Conservation (phyloP, 1,140 invertebrate species). For the Meloidogyne floridensis region DNA sequence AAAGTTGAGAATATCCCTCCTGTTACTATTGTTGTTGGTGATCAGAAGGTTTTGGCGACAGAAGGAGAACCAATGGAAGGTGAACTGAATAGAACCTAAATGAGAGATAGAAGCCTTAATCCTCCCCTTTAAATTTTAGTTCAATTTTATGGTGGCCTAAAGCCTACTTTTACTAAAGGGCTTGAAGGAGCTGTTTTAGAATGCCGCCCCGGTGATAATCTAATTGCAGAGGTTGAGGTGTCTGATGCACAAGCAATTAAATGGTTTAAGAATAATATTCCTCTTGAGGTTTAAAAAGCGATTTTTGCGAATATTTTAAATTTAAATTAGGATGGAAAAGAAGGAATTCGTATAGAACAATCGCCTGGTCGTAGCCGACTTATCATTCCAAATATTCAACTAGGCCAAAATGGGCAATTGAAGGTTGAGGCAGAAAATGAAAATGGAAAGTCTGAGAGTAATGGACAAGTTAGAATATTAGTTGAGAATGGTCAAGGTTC, state of each 20-base stretch:
- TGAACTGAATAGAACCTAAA: neutral
- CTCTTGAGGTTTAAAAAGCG: constrained; percentile 38
- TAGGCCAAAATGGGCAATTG: constrained; percentile 41
- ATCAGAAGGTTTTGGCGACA: constrained; percentile 1
- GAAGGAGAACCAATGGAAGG: constrained; percentile 20
- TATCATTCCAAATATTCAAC: constrained; percentile 49
- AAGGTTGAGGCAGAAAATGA: constrained; percentile 57
- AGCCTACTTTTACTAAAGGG: constrained; percentile 26
- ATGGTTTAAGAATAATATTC: constrained; percentile 58
- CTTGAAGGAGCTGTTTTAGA: constrained; percentile 19
- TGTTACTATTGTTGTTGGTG: neutral
- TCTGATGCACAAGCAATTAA: constrained; percentile 46
- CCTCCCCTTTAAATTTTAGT: neutral
- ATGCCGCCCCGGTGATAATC: constrained; percentile 23
- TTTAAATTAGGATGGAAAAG: constrained; percentile 44
- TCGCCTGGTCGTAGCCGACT: constrained; percentile 33
- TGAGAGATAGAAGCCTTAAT: neutral
- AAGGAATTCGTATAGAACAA: constrained; percentile 53
- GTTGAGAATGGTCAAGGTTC: neutral
- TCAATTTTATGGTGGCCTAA: constrained; percentile 22
- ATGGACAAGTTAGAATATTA: constrained; percentile 19
- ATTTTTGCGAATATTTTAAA: neutral
- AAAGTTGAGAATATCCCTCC: neutral
- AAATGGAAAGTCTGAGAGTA: constrained; percentile 48
- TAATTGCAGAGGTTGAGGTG: constrained; percentile 37